These are phyloP conservation scores for Thermophis baileyi DNA, from an alignment of 2,113 vertebrate genomes.

Conservation along the genomic window DNA sequence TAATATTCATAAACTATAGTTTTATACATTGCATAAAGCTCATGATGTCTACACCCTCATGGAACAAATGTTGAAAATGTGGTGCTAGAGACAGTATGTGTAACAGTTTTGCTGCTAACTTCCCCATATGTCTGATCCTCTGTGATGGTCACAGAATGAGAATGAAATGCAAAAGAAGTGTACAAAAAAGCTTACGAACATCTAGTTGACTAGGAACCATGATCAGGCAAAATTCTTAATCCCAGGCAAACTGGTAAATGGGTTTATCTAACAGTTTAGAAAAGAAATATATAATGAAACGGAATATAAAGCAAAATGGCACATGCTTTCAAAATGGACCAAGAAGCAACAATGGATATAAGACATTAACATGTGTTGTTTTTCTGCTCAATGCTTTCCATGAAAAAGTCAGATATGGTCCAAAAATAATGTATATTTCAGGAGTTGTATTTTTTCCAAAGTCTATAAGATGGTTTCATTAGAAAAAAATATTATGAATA, in stretches of 20 bases:
- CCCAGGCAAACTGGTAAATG: neutral
- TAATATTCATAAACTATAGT: neutral
- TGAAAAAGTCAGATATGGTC: neutral
- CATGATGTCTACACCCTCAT: neutral
- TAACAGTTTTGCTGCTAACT: neutral
- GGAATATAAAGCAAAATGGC: neutral
- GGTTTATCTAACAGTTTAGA: neutral
- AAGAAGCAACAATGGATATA: neutral
- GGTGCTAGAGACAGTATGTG: neutral
- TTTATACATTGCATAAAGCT: neutral
- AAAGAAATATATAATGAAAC: neutral
- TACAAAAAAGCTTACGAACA: neutral
- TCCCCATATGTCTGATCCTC: neutral
- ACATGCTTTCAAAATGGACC: neutral
- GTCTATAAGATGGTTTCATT: neutral
- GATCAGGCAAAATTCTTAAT: neutral
- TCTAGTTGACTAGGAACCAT: neutral
- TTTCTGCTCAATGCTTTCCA: neutral
- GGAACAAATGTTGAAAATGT: neutral
- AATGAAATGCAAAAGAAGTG: neutral
- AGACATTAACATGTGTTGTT: neutral
- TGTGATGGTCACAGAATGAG: neutral
- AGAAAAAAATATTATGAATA: neutral
- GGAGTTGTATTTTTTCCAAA: neutral
- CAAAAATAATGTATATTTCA: neutral